phyloP scores from a whole-genome alignment of 2,888 invertebrate species.

The Incurvaria masculella region DNA sequence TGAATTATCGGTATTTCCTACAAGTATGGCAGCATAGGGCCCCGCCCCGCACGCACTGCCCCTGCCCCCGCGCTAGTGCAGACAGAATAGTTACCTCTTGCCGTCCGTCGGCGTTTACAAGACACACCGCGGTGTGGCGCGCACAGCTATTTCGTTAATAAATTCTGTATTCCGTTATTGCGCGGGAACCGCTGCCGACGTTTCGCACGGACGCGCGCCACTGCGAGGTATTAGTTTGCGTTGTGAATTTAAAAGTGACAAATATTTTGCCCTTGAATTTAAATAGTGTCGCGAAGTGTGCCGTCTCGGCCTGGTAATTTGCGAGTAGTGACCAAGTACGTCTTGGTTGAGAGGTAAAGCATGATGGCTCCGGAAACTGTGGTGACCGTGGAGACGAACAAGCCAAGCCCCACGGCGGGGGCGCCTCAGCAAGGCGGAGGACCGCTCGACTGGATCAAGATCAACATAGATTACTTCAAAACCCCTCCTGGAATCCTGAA shows the following conservation, averaged over 20 bases:
- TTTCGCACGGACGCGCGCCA: not conserved
- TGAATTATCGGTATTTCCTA: too few species aligned
- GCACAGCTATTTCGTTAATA: not conserved
- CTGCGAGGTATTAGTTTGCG: too few species aligned
- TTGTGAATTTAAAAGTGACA: too few species aligned
- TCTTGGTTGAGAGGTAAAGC: constrained; percentile 20
- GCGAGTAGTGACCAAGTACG: not conserved
- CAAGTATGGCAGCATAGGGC: too few species aligned
- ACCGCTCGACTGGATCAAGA: constrained; percentile 65
- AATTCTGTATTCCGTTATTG: not conserved
- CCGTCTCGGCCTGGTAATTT: not conserved
- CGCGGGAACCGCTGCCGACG: not conserved
- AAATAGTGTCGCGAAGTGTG: not conserved
- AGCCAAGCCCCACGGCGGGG: constrained; percentile 38
- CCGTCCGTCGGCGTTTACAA: too few species aligned
- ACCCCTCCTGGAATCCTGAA: constrained; percentile 80
- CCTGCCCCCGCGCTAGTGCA: not conserved
- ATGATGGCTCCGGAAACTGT: constrained; percentile 84
- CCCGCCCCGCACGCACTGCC: not conserved
- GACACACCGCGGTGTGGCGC: not conserved
- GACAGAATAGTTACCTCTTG: too few species aligned
- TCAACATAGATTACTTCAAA: constrained; percentile 77
- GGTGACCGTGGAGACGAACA: constrained; percentile 73
- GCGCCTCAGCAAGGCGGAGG: constrained; percentile 51
- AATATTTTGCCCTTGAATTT: too few species aligned